Base-by-base conservation (phyloP, 1,140 invertebrate genomes). In the Solenopsis fugax region DNA sequence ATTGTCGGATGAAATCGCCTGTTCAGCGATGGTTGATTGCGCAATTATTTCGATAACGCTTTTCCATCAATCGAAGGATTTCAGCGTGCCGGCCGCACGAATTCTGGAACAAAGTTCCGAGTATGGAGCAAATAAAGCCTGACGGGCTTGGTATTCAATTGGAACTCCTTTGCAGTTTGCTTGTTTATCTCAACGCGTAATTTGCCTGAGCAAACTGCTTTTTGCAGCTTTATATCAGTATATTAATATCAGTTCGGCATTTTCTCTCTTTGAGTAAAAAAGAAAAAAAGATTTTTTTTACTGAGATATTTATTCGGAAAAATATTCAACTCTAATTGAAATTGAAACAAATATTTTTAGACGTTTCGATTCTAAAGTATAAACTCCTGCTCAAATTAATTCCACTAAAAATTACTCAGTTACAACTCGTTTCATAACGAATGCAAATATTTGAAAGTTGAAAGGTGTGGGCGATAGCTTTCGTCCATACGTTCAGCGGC, bases 61-160 rank as follows among this genome's bases (percentile, higher is more conserved):
- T 82, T 60, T 82, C 80, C 12, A 7, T 73, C 37, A 82, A 73
- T 82, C 41, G 24, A 60, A 82, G 80, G 45, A 82, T 82, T 82
- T 82, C 54, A 34, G 21, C 37, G 21, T 56, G 13, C 37, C 13
- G 9, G 6, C 64, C 48, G n/a, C 58, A 71, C 18, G 52, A 82
- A 82, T 82, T 72, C 21, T 65, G 50, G 2, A 3, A 58, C 45
- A n/a, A 58, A 78, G 24, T 37, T n/a, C 5, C 50, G 65, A 56
- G 24, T 37, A 45, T 71, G 4, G 67, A 82, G 45, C 67, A 67
- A 52, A 80, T 67, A 2, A 24, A 45, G 34, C 48, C 37, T 16
- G 52, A 72, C 52, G 21, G 45, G 64, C 50, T 54, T 48, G 64
- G 64, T 12, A 71, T 82, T 82, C 37, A 21, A 45, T 10, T 72